phyloP scores from a whole-genome alignment of 2,113 vertebrate species.

The Sinocyclocheilus grahami region DNA sequence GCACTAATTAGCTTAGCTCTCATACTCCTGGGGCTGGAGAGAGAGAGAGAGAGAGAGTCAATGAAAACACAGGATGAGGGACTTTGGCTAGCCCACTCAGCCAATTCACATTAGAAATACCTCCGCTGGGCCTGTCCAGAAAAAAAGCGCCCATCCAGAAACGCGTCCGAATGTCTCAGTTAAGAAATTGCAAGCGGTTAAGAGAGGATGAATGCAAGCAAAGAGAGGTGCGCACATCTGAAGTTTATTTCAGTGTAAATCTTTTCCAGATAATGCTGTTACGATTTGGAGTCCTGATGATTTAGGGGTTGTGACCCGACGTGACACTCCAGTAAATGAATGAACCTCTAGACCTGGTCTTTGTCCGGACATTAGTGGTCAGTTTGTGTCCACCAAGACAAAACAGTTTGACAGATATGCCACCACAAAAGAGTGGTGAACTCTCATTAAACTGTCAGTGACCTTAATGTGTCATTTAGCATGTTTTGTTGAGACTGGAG shows the following conservation, averaged over 20 bases:
- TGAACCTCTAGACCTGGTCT: conserved; percentile 1
- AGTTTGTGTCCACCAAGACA: conserved; percentile 25
- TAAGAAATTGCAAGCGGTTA: conserved; percentile 29
- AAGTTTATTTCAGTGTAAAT: conserved; percentile 49
- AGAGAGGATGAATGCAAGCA: conserved; percentile 21
- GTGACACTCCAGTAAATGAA: conserved; percentile 38
- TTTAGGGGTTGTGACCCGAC: conserved; percentile 44
- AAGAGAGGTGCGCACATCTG: conserved; percentile 45
- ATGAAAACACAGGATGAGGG: conserved; percentile 48
- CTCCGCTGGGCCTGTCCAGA: conserved; percentile 29
- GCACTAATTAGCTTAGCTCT: conserved; percentile 52
- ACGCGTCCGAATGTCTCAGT: conserved; percentile 43
- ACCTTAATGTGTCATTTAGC: conserved; percentile 27
- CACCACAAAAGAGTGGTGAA: neutral
- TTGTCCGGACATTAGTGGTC: conserved; percentile 10
- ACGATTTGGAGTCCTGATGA: conserved; percentile 45
- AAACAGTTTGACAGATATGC: conserved; percentile 25
- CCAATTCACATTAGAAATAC: conserved; percentile 48
- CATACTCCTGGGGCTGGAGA: conserved; percentile 31
- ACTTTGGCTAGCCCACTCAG: conserved; percentile 31
- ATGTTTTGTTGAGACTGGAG: conserved; percentile 23
- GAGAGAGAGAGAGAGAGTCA: conserved; percentile 41
- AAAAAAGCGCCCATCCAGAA: conserved; percentile 41
- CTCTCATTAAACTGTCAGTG: conserved; percentile 30
- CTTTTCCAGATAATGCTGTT: conserved; percentile 52